Evolutionary conservation across 2,797 vertebrate genomes (phyloP).

Genomic region (Spondyliosoma cantharus): DNA sequence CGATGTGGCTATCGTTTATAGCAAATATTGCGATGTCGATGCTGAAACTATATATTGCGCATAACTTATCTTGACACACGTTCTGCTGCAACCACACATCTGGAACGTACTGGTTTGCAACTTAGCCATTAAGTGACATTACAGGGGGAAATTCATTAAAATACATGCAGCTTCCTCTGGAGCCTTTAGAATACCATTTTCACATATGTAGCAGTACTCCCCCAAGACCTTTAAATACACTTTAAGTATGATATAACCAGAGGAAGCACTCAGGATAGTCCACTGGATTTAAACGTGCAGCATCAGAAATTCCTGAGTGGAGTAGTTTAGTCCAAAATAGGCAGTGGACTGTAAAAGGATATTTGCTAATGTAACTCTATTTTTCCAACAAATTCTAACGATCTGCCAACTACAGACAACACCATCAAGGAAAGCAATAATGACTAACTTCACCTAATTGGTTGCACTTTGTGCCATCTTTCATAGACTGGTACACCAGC

Average conservation of each 20-base stretch:
- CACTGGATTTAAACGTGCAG: background rate
- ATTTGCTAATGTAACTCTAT: background rate
- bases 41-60: too few relatives aligned
- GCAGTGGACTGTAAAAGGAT: background rate
- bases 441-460: background rate
- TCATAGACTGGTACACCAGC: background rate
- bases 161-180: too few relatives aligned
- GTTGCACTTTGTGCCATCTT: background rate
- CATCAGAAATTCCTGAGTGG: background rate
- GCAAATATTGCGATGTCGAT: too few relatives aligned
- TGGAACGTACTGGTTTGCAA: too few relatives aligned
- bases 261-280: background rate
- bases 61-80: too few relatives aligned
- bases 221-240: too few relatives aligned
- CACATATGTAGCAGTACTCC: too few relatives aligned
- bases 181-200: too few relatives aligned
- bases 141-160: too few relatives aligned
- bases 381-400: background rate
- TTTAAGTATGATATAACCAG: background rate
- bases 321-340: background rate
- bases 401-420: background rate
- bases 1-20: too few relatives aligned
- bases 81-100: background rate
- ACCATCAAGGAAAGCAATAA: background rate
- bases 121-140: too few relatives aligned